Conservation (phyloP, 2,113 vertebrate genomes). For the Bombycilla garrulus region DNA sequence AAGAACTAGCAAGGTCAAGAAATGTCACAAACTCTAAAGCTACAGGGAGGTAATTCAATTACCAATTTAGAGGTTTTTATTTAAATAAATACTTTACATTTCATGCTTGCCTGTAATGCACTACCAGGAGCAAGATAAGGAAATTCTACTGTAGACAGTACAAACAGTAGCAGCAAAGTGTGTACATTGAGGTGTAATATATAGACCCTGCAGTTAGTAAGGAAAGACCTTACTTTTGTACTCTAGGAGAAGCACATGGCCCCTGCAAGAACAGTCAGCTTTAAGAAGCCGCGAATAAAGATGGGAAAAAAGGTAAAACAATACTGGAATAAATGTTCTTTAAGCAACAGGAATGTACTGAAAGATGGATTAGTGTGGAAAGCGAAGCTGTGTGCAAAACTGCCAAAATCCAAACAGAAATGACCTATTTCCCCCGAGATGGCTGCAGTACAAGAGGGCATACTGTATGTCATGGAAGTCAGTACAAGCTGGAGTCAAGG, state of each 20-base stretch:
- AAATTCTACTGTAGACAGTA: constrained; percentile 86
- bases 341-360: constrained; percentile 67
- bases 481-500: constrained; percentile 58
- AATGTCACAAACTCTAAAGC: constrained; percentile 90
- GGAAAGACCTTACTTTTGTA: constrained; percentile 76
- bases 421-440: constrained; percentile 49
- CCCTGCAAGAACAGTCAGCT: constrained; percentile 78
- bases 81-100: constrained; percentile 97
- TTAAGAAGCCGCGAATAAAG: constrained; percentile 68
- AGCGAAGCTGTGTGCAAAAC: constrained; percentile 73
- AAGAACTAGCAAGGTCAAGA: constrained; percentile 87
- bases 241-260: constrained; percentile 75
- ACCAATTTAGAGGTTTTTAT: constrained; percentile 85
- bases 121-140: constrained; percentile 86
- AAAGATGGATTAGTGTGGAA: constrained; percentile 67
- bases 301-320: constrained; percentile 34
- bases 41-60: constrained; percentile 88
- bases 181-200: constrained; percentile 82
- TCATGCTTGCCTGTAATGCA: constrained; percentile 95
- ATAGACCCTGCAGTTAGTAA: constrained; percentile 84
- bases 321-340: constrained; percentile 65
- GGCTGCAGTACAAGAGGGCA: constrained; percentile 68
- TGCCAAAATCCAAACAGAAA: constrained; percentile 62
- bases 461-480: constrained; percentile 7
- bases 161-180: constrained; percentile 94